Evolutionary conservation across 1,140 invertebrate genomes (phyloP), one percentile per base, ranked within the genome.

Genomic region (Drosophila virilis): DNA sequence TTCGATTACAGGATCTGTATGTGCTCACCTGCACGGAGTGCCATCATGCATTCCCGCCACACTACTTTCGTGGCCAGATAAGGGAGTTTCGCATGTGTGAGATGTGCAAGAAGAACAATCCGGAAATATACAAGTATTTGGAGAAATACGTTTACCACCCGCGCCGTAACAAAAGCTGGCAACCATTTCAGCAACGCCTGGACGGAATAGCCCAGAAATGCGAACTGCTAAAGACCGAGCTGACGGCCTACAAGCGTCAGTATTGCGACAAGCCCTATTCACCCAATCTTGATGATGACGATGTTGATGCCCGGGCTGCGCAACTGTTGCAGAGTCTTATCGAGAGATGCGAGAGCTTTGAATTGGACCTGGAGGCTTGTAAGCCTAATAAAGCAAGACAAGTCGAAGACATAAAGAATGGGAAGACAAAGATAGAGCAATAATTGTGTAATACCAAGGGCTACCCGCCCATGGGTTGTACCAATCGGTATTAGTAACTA

Each of bases 61-160:
- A 10, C 9, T 15, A 51, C 9, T 68, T 68, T 6, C 15, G 45
- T 0, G 55, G 45, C 1, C 65, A 68, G 28, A n/a, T 13, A 10
- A 12, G 4, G 0, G 65, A 59, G 45, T 68, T 68, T n/a, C 65
- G 65, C 17, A 68, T 68, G 65, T 68, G 65, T 12, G 10, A 17
- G 0, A 0, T 10, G 0, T 68, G 65, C 35, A 38, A 40, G 22
- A 12, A 10, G 13, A 51, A 51, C 1, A 68, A 68, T 43, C 54
- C 55, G 1, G 65, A 68, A 13, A 58, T 68, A 0, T 50, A n/a
- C 4, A 12, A 15, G 0, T 68, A 68, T n/a, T 6, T 68, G 35
- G 35, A 68, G 12, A 68, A 51, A 4, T 68, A 59, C 5, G 7
- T 68, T 1, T 68, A 68, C 33, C 33, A 33, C 6, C 54, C 55